A percentile compares a stretch with the other conserved stretches of the same genome.
These are phyloP conservation scores for Menidia menidia DNA, from an alignment of 2,797 vertebrate genomes.

Conservation along the genomic window DNA sequence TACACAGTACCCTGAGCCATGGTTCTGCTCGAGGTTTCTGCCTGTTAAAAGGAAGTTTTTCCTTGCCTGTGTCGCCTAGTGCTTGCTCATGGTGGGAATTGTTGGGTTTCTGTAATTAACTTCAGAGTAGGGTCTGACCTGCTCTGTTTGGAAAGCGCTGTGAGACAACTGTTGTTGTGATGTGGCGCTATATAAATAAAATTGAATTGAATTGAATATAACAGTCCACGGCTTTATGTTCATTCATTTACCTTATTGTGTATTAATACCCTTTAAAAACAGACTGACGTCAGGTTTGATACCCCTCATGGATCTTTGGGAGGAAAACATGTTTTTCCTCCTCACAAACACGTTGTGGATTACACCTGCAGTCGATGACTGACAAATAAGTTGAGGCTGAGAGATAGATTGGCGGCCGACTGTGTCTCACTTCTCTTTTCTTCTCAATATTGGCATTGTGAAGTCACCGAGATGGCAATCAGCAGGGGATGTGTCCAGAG, in stretches of 20 bases:
- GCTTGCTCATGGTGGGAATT: too few species aligned
- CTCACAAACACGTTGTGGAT: slow-evolving; percentile 19
- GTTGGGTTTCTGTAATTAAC: too few species aligned
- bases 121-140: too few species aligned
- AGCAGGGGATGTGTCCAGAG: slow-evolving; percentile 64
- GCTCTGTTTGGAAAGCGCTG: too few species aligned
- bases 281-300: slow-evolving; percentile 26
- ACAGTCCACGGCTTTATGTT: slow-evolving; percentile 23
- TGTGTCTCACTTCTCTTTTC: slow-evolving; percentile 32
- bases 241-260: slow-evolving; percentile 20
- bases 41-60: too few species aligned
- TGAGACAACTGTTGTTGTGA: too few species aligned
- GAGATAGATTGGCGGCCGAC: slow-evolving; percentile 41
- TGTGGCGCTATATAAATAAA: too few species aligned
- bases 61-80: too few species aligned
- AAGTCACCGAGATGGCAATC: slow-evolving; percentile 67
- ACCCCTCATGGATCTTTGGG: slow-evolving; percentile 6
- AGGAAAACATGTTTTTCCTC: slow-evolving; percentile 20
- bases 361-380: slow-evolving; percentile 25
- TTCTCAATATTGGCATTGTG: slow-evolving; percentile 58
- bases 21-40: too few species aligned
- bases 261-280: slow-evolving; percentile 7
- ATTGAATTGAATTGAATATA: neutral
- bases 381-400: slow-evolving; percentile 45
- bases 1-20: slow-evolving; percentile 13